Evolutionary conservation across 2,797 vertebrate genomes (phyloP).

Genomic region (Podarcis lilfordi): DNA sequence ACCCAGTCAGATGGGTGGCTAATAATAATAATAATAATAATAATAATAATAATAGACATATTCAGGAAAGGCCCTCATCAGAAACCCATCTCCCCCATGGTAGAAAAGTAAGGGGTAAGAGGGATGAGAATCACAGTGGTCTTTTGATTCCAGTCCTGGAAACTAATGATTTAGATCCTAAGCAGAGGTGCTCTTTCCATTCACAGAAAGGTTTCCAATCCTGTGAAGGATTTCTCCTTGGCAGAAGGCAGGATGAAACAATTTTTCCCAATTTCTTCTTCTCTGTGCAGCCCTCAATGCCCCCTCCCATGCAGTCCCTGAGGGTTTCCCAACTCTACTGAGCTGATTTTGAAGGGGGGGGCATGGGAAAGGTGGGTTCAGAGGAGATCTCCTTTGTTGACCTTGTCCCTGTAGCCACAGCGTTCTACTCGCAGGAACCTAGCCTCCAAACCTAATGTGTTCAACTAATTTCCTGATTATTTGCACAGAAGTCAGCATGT

Average conservation of each 20-base stretch:
- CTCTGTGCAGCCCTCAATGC: not conserved
- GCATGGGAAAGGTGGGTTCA: not conserved
- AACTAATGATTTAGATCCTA: not conserved
- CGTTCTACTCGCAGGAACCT: not conserved
- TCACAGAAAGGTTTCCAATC: not conserved
- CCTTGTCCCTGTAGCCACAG: not conserved
- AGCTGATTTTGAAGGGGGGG: not conserved
- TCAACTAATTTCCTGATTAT: slow-evolving; percentile 5
- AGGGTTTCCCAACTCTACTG: not conserved
- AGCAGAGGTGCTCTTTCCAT: not conserved
- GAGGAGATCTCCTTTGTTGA: not conserved
- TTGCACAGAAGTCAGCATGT: not conserved
- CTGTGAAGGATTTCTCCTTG: not conserved
- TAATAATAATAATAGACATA: too few relatives aligned
- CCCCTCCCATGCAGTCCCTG: not conserved
- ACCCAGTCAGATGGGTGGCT: too few relatives aligned
- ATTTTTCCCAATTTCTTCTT: not conserved
- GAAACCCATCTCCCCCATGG: not conserved
- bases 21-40: too few relatives aligned
- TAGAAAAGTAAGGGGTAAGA: not conserved
- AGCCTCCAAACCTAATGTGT: not conserved
- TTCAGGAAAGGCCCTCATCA: not conserved
- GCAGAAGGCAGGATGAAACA: not conserved
- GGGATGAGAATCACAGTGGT: not conserved
- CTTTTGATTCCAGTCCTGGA: not conserved